Evolutionary conservation across 2,113 vertebrate species (phyloP).

Genomic region (Malurus elegans): DNA sequence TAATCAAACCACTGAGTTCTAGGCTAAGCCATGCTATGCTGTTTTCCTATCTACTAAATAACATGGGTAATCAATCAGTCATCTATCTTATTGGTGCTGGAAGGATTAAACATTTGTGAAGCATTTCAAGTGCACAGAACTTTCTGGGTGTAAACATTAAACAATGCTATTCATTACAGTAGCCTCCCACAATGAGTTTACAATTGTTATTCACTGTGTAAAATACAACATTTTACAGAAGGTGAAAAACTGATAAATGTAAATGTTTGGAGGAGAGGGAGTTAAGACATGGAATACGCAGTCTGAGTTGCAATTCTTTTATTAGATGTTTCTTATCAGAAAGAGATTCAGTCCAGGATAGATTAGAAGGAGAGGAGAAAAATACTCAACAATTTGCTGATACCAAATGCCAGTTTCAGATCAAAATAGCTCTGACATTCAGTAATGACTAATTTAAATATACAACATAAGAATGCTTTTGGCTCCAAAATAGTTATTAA

Average conservation of each 20-base stretch:
- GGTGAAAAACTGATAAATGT: not conserved
- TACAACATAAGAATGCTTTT: not conserved
- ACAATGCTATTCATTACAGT: not conserved
- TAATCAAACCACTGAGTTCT: constrained; percentile 1
- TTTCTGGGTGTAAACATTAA: not conserved
- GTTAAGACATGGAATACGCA: not conserved
- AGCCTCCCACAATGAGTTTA: not conserved
- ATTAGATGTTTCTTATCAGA: not conserved
- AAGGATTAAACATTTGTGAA: not conserved
- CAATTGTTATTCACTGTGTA: not conserved
- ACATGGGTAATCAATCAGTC: not conserved
- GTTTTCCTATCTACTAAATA: not conserved
- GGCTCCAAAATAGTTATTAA: not conserved
- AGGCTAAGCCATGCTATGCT: not conserved
- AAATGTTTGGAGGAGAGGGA: not conserved
- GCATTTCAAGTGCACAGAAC: not conserved
- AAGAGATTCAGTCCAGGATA: not conserved
- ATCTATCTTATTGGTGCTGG: not conserved
- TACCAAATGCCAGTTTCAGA: not conserved
- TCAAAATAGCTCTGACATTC: not conserved
- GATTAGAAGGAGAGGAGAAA: not conserved
- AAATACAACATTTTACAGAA: not conserved
- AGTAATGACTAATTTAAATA: not conserved
- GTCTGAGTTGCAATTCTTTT: not conserved
- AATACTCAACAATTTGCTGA: not conserved